These are phyloP conservation scores for Drosophila prosaltans DNA, from an alignment of 1,140 invertebrate species.

Conservation along the genomic window DNA sequence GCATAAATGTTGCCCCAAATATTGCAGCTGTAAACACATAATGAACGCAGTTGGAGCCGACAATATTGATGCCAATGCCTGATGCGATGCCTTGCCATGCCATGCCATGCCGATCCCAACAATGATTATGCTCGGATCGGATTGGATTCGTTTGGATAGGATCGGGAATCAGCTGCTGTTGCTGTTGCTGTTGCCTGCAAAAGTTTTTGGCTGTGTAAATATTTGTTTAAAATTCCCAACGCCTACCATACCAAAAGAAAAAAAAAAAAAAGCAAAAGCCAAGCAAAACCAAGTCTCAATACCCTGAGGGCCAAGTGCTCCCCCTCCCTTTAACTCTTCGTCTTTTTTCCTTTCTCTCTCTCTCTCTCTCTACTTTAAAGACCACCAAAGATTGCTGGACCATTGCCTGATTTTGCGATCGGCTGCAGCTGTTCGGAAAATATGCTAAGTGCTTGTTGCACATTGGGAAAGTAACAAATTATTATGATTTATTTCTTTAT, in stretches of 20 bases:
- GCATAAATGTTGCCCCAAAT: constrained; percentile 82
- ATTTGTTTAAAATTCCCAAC: constrained; percentile 79
- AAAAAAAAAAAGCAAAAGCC: constrained; percentile 21
- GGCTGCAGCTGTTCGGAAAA: constrained; percentile 57
- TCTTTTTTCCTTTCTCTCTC: constrained; percentile 6
- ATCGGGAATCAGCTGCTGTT: constrained; percentile 32
- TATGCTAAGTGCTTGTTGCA: constrained; percentile 64
- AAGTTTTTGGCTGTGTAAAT: constrained; percentile 70
- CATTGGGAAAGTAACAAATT: constrained; percentile 22
- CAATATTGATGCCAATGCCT: constrained; percentile 21
- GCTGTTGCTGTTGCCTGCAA: constrained; percentile 39
- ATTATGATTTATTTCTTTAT: constrained; percentile 2
- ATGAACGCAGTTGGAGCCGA: constrained; percentile 54
- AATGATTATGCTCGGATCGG: constrained; percentile 53
- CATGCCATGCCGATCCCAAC: constrained; percentile 33
- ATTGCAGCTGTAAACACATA: constrained; percentile 81
- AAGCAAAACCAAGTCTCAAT: constrained; percentile 26
- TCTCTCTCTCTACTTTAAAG: constrained; percentile 31
- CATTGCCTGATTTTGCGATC: constrained; percentile 39
- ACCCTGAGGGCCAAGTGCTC: constrained; percentile 31
- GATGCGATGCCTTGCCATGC: constrained; percentile 1
- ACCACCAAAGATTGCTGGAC: constrained; percentile 66
- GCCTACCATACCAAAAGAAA: constrained; percentile 40
- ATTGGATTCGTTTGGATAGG: constrained; percentile 18
- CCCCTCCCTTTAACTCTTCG: not conserved